Base-by-base conservation (phyloP, 2,888 invertebrate genomes). In the Hydropsyche betteni region DNA sequence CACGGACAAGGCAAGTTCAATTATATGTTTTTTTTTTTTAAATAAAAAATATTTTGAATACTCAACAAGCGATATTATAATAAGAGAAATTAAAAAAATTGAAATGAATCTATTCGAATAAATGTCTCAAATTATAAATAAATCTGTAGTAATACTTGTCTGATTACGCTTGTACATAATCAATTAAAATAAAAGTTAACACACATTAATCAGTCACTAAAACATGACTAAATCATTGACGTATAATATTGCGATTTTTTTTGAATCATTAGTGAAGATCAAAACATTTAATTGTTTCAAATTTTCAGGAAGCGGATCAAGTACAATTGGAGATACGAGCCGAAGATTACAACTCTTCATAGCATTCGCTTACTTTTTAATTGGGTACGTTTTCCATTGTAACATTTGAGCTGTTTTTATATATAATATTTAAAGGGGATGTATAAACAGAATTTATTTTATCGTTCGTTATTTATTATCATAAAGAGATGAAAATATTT, bases 1-100 rank as follows among this genome's bases (percentile, higher is more conserved):
- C 78, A 77, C 16, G 78, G 76, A 24, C 77, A 75, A 79, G 79
- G 79, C 78, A 79, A 79, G 78, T 79, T 12, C 24, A 36, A 12
- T 58, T 38, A 6, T 33, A 16, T 7, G 10, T 53, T 70, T 33
- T 64, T 64, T 64, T 34, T 64, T 64, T 3, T 2, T 36, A 64
- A 44, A 24, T 24, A 24, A 24, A 24, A 24, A 44, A 44, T 6
- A 10, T 44, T 44, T 44, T 10, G 44, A 44, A 44, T 8, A 44
- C 10, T 44, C 1, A 8, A 8, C 3, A 10, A 2, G 2, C 2
- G 24, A 24, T 24, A 24, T 24, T 24, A 24, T 24, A 24, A 24
- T 24, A 24, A 24, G 24, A 24, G 24, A 24, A 24, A 24, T 2
- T 24, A 1, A 24, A 24, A 24, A 24, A 24, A 24, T 2, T 24